Percentiles rank a stretch among this genome's conserved stretches.
These are phyloP conservation scores for Silvanus unidentatus DNA, from an alignment of 2,888 invertebrate species.

Conservation along the genomic window DNA sequence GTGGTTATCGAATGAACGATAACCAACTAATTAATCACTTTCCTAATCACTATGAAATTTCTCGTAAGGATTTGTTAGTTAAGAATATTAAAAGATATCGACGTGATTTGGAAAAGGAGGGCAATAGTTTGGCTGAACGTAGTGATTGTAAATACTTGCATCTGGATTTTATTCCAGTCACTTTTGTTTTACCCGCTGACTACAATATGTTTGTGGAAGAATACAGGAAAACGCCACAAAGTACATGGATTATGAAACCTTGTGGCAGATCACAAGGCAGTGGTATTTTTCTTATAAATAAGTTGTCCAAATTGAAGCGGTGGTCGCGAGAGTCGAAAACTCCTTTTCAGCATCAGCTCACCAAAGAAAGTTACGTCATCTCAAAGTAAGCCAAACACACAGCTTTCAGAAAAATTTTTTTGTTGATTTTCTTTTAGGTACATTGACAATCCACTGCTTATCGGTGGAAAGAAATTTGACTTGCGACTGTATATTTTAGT, in stretches of 20 bases:
- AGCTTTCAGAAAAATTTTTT: no score
- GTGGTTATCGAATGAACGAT: constrained; percentile 85
- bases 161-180: constrained; percentile 88
- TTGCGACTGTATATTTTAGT: constrained; percentile 87
- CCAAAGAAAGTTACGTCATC: constrained; percentile 90
- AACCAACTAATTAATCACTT: constrained; percentile 96
- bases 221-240: constrained; percentile 87
- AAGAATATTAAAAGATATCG: constrained; percentile 93
- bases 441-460: constrained; percentile 89
- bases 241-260: constrained; percentile 98
- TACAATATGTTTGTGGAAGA: constrained; percentile 97
- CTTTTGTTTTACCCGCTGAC: constrained; percentile 90
- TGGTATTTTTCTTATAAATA: constrained; percentile 95
- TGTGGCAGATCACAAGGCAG: constrained; percentile 91
- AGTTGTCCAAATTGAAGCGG: constrained; percentile 85
- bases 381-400: constrained; percentile 63
- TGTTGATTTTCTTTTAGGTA: constrained; percentile 54
- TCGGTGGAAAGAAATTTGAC: constrained; percentile 95
- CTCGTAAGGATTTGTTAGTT: constrained; percentile 91
- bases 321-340: constrained; percentile 85
- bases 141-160: constrained; percentile 72
- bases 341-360: constrained; percentile 75
- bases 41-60: constrained; percentile 92
- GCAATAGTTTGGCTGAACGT: constrained; percentile 79
- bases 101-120: constrained; percentile 87